Percentiles rank a stretch among this genome's conserved stretches.
Conservation (phyloP, 1,140 invertebrate genomes). For the Lepeophtheirus salmonis region DNA sequence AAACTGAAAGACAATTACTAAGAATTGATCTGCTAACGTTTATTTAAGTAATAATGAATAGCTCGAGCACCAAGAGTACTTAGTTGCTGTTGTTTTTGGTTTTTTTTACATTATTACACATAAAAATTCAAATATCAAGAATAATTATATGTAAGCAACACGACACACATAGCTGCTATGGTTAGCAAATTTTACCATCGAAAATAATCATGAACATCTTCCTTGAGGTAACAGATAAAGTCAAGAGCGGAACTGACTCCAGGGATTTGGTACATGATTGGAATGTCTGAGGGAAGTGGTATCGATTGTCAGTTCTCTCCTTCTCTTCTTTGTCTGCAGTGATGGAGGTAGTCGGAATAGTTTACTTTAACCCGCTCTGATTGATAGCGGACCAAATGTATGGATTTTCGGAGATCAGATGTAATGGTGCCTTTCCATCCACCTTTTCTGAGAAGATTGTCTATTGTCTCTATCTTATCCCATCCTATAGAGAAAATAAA, state of each 20-base stretch:
- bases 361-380: conserved; percentile 62
- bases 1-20: too few relatives aligned
- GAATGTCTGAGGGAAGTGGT: background rate
- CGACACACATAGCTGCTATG: too few relatives aligned
- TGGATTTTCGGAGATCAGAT: conserved; percentile 57
- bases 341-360: conserved; percentile 57
- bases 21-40: too few relatives aligned
- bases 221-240: conserved; percentile 7
- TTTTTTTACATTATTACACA: too few relatives aligned
- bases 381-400: conserved; percentile 86
- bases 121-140: too few relatives aligned
- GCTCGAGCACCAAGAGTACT: too few relatives aligned
- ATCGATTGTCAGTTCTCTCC: conserved; percentile 5
- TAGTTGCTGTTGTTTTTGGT: too few relatives aligned
- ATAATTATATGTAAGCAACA: too few relatives aligned
- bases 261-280: background rate
- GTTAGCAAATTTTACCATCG: too few relatives aligned
- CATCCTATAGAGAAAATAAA: too few relatives aligned
- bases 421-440: conserved; percentile 84
- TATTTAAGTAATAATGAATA: too few relatives aligned
- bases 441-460: conserved; percentile 87
- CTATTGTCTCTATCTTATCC: conserved; percentile 93
- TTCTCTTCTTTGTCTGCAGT: conserved; percentile 28
- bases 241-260: background rate
- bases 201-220: conserved; percentile 6